phyloP scores from a whole-genome alignment of 2,888 invertebrate species.

The Strigamia crassipes region DNA sequence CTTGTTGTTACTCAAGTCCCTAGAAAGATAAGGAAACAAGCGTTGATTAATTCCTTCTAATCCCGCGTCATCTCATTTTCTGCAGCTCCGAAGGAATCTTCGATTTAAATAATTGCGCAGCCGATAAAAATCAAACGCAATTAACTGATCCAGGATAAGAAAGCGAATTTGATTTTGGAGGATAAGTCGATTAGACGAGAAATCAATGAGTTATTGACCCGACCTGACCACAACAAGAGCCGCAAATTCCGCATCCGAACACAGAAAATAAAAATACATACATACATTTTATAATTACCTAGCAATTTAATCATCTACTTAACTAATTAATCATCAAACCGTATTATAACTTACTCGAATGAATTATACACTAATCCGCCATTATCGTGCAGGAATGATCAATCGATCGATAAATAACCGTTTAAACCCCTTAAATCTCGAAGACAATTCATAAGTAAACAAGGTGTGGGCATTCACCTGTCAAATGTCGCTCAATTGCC shows the following conservation, averaged over 20 bases:
- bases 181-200: neutral
- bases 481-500: constrained; percentile 4
- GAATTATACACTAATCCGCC: neutral
- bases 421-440: constrained; percentile 10
- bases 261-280: neutral
- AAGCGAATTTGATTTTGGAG: neutral
- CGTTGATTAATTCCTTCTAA: constrained; percentile 52
- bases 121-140: neutral
- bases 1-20: constrained; percentile 71
- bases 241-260: neutral
- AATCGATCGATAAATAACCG: neutral
- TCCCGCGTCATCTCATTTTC: neutral
- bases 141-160: neutral
- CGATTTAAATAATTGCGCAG: neutral
- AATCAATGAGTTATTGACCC: neutral
- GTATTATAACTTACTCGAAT: neutral
- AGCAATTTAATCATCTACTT: too few relatives aligned
- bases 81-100: neutral
- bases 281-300: neutral
- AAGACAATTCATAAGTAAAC: constrained; percentile 10
- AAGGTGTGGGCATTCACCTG: neutral
- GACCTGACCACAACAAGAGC: neutral
- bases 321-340: neutral
- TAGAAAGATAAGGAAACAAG: constrained; percentile 60
- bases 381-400: neutral